phyloP scores from a whole-genome alignment of 2,113 vertebrate species.

The Cygnus buccinator region DNA sequence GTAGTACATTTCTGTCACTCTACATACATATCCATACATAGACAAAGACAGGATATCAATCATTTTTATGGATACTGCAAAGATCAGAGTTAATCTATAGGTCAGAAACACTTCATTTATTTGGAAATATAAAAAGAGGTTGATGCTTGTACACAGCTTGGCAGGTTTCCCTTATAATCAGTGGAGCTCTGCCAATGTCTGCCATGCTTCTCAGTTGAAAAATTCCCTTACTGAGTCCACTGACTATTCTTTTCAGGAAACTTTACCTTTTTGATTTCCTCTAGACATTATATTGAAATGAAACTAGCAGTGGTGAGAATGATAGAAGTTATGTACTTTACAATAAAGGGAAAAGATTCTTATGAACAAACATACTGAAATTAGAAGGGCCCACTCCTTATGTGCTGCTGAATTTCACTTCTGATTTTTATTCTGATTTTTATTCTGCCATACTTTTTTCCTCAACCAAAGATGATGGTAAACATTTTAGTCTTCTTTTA shows the following conservation, averaged over 20 bases:
- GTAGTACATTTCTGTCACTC: neutral
- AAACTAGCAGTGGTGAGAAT: neutral
- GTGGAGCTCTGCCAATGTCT: neutral
- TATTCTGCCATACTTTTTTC: neutral
- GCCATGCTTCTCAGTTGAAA: neutral
- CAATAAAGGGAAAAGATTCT: neutral
- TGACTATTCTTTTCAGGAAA: neutral
- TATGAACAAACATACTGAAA: neutral
- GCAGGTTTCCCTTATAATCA: neutral
- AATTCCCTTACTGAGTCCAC: neutral
- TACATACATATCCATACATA: neutral
- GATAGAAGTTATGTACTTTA: neutral
- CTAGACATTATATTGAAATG: neutral
- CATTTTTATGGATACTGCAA: neutral
- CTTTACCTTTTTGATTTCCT: neutral
- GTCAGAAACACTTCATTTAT: slow-evolving; percentile 2
- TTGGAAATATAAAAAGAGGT: neutral
- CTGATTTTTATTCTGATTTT: neutral
- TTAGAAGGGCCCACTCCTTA: neutral
- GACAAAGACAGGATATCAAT: neutral
- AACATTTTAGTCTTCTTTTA: neutral
- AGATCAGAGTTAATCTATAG: neutral
- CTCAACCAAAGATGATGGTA: neutral
- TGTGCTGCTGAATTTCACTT: neutral
- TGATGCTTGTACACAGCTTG: neutral